Evolutionary conservation across 2,888 invertebrate genomes (phyloP), one percentile per base, ranked within the genome.

Genomic region (Ornithoptera priamus): DNA sequence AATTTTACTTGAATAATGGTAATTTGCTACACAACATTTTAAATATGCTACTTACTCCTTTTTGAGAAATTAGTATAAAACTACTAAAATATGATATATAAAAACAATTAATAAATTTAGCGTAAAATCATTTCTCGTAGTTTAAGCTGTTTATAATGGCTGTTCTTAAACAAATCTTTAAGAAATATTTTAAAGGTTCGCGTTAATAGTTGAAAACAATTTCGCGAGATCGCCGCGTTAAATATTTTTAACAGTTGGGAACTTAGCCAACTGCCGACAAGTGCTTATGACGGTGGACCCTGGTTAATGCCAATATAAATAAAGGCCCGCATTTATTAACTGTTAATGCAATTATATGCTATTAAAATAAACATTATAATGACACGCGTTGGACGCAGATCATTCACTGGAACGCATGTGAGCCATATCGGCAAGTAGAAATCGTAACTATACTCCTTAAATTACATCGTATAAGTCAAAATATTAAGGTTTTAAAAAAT

Each of bases 261-360:
- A 75, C 75, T 72, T 72, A 63, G 86, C 87, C 85, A 87, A 84
- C 74, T 76, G 73, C 71, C 72, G 73, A 74, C 71, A 20, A 63
- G 46, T 42, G 69, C 22, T 69, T 72, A 75, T 75, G 78, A 78
- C 75, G 75, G 72, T 74, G 72, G 75, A 79, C 78, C 78, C 77
- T 77, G 78, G 78, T 79, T 83, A 82, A 79, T 78, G 85, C 84
- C 84, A 83, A 83, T 81, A 83, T 82, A 85, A 86, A 85, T 85
- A 85, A 75, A 78, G 73, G 76, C 75, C 75, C 75, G 77, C 72
- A 76, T 74, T 76, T 72, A 70, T 75, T 62, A 62, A 65, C 57
- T 36, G 20, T 46, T 58, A 69, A 62, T 62, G 58, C 65, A 71
- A 65, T 72, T 71, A 73, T 72, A 71, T 72, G 65, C 30, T 59